Base-by-base conservation (phyloP, 1,140 invertebrate genomes). In the Atopsyche davidsoni region DNA sequence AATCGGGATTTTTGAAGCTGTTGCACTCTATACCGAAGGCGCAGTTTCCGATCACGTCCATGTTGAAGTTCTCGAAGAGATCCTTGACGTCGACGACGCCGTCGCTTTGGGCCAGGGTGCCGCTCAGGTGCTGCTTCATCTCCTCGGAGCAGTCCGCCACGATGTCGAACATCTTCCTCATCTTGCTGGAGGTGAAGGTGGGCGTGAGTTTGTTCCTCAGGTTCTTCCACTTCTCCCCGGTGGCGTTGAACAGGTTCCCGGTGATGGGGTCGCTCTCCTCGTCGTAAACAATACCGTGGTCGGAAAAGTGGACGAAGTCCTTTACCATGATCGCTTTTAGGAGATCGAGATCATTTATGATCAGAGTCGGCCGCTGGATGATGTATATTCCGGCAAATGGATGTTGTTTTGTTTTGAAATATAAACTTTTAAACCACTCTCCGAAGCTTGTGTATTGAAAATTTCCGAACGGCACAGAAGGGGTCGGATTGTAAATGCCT, bases 21-120 rank as follows among this genome's bases (percentile, higher is more conserved):
- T 79, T 75, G 47, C 77, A 76, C 16, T 81, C 70, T 4, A 83
- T 68, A 0, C 81, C 82, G 60, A 82, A 82, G 3, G 78, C 79
- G 23, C 79, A 75, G 17, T 65, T 76, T 0, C 75, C 79, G 18
- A 83, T 81, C 0, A 80, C 73, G 62, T 84, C 81, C 28, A 79
- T 81, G 0, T 79, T 76, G 52, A 76, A 82, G 38, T 75, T 72
- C 0, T 74, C 73, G 34, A 78, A 73, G 2, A 81, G 51, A 11
- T 83, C 75, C 11, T 72, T 56, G 71, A 77, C 3, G 65, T 68
- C 10, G 67, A 65, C 3, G 65, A 65, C 53, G 72, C 59, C 58
- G 67, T 72, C 21, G 54, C 32, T 13, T 67, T n/a, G n/a, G n/a
- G 62, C 16, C 71, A 55, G n/a, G 48, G 61, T 53, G 64, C 75